Base-by-base conservation (phyloP, 2,113 vertebrate species). In the Rhegmatorhina hoffmannsi region DNA sequence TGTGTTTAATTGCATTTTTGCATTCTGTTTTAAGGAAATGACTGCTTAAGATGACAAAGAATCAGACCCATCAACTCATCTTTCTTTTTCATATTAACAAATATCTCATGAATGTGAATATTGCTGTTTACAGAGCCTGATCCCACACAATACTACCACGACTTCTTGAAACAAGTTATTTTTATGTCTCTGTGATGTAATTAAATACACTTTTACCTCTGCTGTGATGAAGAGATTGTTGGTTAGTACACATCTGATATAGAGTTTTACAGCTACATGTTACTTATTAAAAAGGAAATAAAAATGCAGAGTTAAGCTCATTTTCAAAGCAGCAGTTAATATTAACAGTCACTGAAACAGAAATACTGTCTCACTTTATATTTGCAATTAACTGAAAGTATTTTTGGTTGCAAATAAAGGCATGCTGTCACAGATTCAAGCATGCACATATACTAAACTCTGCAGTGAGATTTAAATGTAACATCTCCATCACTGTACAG, bases 201-300 rank as follows among this genome's bases (percentile, higher is more conserved):
- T 77, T 68, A 93, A 94, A 88, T 52, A 44, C 84, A 91, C 34
- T 94, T 95, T 67, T 78, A 83, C 63, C 36, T 83, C 50, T 64
- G 33, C 24, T 83, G 78, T 62, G 74, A 87, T 73, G 43, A 95
- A 94, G 78, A 82, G 12, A 24, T 70, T 73, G 34, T 59, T 93
- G 59, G 33, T 70, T 92, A 95, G 82, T 55, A 90, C 28, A 46
- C 14, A 67, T 84, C 55, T 59, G 72, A 87, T 36, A 68, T 0
- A 66, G 12, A 63, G 46, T 49, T 93, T 94, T 80, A 86, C 34
- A 93, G 79, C 70, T 86, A 88, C 28, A 52, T 26, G 88, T 87
- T 55, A 67, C 74, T 92, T 91, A 95, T 59, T 92, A 85, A 95
- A 85, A 90, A 88, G 63, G 75, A 95, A 95, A 94, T 91, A 92